Conservation (phyloP, 1,140 invertebrate genomes). For the Amphibalanus amphitrite region DNA sequence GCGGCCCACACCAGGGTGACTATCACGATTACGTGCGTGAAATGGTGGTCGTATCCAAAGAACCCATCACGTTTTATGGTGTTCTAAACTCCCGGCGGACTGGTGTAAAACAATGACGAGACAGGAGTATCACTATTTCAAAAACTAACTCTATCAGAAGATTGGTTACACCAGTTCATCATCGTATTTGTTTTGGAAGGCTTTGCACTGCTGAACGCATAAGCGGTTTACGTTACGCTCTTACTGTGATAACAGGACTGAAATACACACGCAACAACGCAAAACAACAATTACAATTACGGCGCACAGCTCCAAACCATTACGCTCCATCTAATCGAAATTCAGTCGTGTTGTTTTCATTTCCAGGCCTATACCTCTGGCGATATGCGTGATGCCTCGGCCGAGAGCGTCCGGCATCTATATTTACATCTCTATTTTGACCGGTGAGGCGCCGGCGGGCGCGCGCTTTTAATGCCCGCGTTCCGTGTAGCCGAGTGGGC, state of each 20-base stretch:
- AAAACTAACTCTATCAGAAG: too few relatives aligned
- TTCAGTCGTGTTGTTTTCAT: not conserved
- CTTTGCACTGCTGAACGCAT: too few relatives aligned
- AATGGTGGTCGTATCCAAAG: not conserved
- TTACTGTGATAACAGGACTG: not conserved
- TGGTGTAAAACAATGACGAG: not conserved
- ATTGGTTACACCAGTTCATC: too few relatives aligned
- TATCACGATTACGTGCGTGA: not conserved
- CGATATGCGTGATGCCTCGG: not conserved
- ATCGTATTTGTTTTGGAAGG: too few relatives aligned
- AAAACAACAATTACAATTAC: not conserved
- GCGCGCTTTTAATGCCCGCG: not conserved
- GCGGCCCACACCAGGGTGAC: too few relatives aligned
- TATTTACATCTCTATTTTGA: slow-evolving; percentile 2
- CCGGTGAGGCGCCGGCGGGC: too few relatives aligned
- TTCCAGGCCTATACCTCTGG: not conserved
- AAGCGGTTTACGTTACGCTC: too few relatives aligned
- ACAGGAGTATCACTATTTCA: not conserved
- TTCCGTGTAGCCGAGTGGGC: not conserved
- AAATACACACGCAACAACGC: not conserved
- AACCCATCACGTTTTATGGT: not conserved
- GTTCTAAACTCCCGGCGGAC: not conserved
- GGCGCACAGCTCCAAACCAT: not conserved
- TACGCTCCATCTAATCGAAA: not conserved
- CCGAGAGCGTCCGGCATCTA: not conserved